Base-by-base conservation (phyloP, 2,113 vertebrate genomes). In the Trematocara unimaculatum region DNA sequence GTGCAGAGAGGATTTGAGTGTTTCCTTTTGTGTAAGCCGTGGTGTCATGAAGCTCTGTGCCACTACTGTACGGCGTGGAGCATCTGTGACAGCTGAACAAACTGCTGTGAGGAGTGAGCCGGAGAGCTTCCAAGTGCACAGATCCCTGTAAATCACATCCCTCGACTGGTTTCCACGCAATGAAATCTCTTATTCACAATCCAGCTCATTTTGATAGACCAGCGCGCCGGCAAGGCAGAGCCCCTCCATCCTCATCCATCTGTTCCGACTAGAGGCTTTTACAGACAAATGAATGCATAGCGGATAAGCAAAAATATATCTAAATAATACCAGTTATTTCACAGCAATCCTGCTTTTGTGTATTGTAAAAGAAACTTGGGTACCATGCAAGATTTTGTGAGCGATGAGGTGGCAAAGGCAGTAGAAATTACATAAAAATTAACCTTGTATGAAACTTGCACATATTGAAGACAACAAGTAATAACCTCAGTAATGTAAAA, bases 51-150 rank as follows among this genome's bases (percentile, higher is more conserved):
- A 49, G 77, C 90, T 58, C 47, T 79, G 81, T 49, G 12, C 23
- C 49, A 35, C 42, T 26, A 49, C 74, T 74, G 47, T 33, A 31
- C 13, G 86, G 51, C 74, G 47, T 90, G 84, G 82, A 58, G 86
- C 84, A 84, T 87, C 67, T n/a, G 23, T 88, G 91, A 94, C 92
- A 95, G 90, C 90, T 91, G 85, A 92, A 92, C 93, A 94, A 93
- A 94, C 89, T 92, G 89, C 87, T 88, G 54, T 35, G 85, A 90
- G 87, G 82, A 79, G 85, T 8, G 55, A 91, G 81, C 60, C 86
- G 60, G 74, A 82, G 70, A 23, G 54, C 84, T 54, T 17, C 72
- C 4, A 42, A 84, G 90, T 26, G 15, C 87, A 87, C 55, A 83
- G 80, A 92, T 89, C 92, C 87, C 55, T 88, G 35, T 85, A 91